A percentile compares a stretch with the other conserved stretches of the same genome.
Evolutionary conservation across 2,797 vertebrate genomes (phyloP).

Genomic region (Chaunax sp.): DNA sequence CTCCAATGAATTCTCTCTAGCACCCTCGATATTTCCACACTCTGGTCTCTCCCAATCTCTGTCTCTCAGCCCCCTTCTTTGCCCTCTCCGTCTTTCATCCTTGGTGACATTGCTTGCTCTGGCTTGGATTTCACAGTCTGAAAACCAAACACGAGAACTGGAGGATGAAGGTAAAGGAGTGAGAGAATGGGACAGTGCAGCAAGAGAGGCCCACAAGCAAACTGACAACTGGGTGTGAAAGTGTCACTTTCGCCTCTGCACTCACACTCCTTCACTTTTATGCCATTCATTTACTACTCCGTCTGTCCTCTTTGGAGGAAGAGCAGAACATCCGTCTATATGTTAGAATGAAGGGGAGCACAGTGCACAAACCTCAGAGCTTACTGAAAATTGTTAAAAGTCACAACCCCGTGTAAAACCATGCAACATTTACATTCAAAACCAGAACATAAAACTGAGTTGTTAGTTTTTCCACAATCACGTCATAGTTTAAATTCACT

Average conservation of each 20-base stretch:
- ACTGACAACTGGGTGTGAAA: conserved; percentile 79
- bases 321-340: conserved; percentile 57
- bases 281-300: conserved; percentile 33
- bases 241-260: conserved; percentile 69
- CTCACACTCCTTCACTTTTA: conserved; percentile 36
- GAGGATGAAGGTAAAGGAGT: conserved; percentile 57
- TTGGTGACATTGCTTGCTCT: conserved; percentile 44
- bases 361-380: conserved; percentile 38
- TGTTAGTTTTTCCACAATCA: conserved; percentile 64
- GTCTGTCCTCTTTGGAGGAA: conserved; percentile 52
- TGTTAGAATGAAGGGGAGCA: conserved; percentile 59
- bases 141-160: conserved; percentile 69
- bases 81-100: conserved; percentile 68
- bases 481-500: conserved; percentile 51
- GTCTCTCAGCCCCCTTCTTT: conserved; percentile 50
- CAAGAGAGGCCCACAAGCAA: conserved; percentile 64
- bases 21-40: conserved; percentile 36
- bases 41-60: conserved; percentile 48
- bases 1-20: conserved; percentile 37
- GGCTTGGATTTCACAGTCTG: conserved; percentile 74
- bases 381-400: conserved; percentile 78
- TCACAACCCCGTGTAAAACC: conserved; percentile 67
- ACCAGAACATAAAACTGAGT: conserved; percentile 48
- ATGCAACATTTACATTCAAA: conserved; percentile 53
- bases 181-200: conserved; percentile 27